Evolutionary conservation across 1,140 invertebrate genomes (phyloP).

Genomic region (Ptiloglossa arizonensis): DNA sequence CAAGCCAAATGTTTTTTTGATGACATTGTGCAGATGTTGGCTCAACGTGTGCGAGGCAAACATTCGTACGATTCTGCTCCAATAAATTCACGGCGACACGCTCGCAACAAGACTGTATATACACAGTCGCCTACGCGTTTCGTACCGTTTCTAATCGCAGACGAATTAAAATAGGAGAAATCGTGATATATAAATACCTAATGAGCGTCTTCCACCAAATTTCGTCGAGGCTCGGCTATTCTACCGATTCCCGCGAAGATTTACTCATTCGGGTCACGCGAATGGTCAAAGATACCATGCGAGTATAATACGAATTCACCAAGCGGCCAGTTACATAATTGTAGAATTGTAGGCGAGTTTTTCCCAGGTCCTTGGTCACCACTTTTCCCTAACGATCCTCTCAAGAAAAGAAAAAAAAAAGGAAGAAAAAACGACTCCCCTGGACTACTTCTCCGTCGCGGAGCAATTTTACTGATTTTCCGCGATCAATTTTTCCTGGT

Average conservation of each 20-base stretch:
- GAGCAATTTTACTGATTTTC: too few relatives aligned
- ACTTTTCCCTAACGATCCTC: too few relatives aligned
- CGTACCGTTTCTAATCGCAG: too few relatives aligned
- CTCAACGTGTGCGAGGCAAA: not conserved
- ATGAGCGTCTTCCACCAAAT: not conserved
- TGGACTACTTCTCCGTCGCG: too few relatives aligned
- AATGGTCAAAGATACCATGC: not conserved
- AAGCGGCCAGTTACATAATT: not conserved
- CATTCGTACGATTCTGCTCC: not conserved
- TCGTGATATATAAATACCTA: not conserved
- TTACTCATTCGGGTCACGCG: not conserved
- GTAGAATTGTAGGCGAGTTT: too few relatives aligned
- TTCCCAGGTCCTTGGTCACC: too few relatives aligned
- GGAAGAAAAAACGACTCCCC: too few relatives aligned
- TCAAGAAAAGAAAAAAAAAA: too few relatives aligned
- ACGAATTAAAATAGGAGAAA: not conserved
- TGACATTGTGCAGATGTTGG: slow-evolving; percentile 6
- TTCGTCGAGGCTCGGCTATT: too few relatives aligned
- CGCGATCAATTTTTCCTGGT: too few relatives aligned
- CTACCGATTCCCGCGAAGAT: slow-evolving; percentile 5
- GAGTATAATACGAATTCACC: not conserved
- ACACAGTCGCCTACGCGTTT: too few relatives aligned
- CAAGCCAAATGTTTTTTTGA: slow-evolving; percentile 25
- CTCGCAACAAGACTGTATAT: too few relatives aligned
- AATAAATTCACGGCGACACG: not conserved